A percentile compares a stretch with the other conserved stretches of the same genome.
These are phyloP conservation scores for Amblyornis subalaris DNA, from an alignment of 2,113 vertebrate genomes.

Conservation along the genomic window DNA sequence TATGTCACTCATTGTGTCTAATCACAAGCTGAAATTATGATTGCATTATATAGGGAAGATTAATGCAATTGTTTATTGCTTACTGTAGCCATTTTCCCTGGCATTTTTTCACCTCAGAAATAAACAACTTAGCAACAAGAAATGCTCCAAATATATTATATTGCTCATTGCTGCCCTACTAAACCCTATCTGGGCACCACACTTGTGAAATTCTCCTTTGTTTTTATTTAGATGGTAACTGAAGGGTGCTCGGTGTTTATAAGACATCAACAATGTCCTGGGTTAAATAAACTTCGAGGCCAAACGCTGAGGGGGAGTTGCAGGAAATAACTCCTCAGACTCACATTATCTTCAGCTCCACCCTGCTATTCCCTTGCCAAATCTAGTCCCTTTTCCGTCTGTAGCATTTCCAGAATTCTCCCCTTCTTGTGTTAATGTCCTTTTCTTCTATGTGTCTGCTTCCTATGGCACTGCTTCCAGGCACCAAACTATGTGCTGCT, in stretches of 20 bases:
- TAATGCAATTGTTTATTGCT: background rate
- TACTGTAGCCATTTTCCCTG: background rate
- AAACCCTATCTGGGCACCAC: background rate
- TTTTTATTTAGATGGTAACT: constrained; percentile 14
- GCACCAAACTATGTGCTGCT: background rate
- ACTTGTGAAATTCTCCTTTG: constrained; percentile 1
- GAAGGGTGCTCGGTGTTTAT: constrained; percentile 10
- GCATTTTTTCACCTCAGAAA: constrained; percentile 12
- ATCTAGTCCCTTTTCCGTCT: background rate
- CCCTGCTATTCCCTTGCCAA: constrained; percentile 37
- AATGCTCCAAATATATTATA: background rate
- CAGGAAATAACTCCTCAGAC: constrained; percentile 60
- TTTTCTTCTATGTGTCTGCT: background rate
- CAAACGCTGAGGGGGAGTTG: constrained; percentile 19
- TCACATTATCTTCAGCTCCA: constrained; percentile 52
- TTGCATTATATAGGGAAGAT: constrained; percentile 37
- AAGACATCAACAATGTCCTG: constrained; percentile 14
- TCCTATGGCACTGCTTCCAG: background rate
- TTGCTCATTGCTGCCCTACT: background rate
- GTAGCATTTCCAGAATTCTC: background rate
- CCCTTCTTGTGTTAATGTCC: background rate
- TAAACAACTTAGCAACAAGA: constrained; percentile 33
- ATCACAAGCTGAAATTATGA: constrained; percentile 43
- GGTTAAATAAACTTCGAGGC: constrained; percentile 58
- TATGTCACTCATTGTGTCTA: constrained; percentile 18